A percentile compares a stretch with the other conserved stretches of the same genome.
Evolutionary conservation across 1,140 invertebrate genomes (phyloP).

Genomic region (Papilio aristodemus): DNA sequence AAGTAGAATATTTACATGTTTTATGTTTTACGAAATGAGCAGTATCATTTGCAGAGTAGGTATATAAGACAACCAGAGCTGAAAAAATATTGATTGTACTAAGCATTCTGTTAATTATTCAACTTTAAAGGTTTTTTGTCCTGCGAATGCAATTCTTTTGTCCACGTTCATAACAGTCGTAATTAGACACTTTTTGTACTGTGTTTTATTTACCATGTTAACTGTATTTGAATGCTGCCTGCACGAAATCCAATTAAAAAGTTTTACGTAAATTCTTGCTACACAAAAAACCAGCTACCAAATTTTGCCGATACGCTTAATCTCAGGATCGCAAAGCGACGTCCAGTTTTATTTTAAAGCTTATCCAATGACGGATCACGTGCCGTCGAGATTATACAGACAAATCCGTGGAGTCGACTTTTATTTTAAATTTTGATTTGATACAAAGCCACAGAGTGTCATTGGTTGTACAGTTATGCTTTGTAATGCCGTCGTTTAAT

Average conservation of each 20-base stretch:
- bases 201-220: background rate
- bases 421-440: slow-evolving; percentile 20
- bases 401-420: slow-evolving; percentile 19
- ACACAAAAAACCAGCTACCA: slow-evolving; percentile 14
- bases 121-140: too few species aligned
- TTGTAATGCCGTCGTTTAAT: slow-evolving; percentile 20
- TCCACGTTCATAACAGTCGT: too few species aligned
- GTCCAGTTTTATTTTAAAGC: slow-evolving; percentile 32
- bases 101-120: too few species aligned
- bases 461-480: background rate
- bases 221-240: background rate
- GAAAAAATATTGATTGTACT: too few species aligned
- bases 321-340: slow-evolving; percentile 31
- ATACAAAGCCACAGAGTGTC: background rate
- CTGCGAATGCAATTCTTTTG: too few species aligned
- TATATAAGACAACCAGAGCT: too few species aligned
- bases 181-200: background rate
- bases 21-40: too few species aligned
- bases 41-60: too few species aligned
- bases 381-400: slow-evolving; percentile 24
- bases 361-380: slow-evolving; percentile 30
- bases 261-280: slow-evolving; percentile 13
- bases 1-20: too few species aligned
- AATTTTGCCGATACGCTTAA: slow-evolving; percentile 30
- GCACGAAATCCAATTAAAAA: slow-evolving; percentile 25